Base-by-base conservation (phyloP, 1,140 invertebrate genomes). In the Streblospio benedicti region DNA sequence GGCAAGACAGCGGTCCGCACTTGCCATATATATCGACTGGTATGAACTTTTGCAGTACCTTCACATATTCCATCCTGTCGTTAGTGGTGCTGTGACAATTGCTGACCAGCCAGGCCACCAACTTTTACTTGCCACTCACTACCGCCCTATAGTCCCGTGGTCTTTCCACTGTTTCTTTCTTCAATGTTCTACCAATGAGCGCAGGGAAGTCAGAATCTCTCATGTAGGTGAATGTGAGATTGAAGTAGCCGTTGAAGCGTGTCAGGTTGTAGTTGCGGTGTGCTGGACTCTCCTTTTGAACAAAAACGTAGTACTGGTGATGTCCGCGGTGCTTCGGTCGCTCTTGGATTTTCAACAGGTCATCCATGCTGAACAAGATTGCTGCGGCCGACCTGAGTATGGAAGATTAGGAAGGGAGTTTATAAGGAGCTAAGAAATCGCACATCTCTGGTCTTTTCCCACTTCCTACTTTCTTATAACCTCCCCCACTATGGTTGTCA, bases 11-110 rank as follows among this genome's bases (percentile, higher is more conserved):
- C 14, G 41, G 60, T 4, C 71, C 73, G 75, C 87, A 90, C 0
- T 57, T 61, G 18, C 88, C 88, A 64, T 82, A 88, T 16, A 86
- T 77, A 69, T 88, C 85, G 3, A 88, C 81, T 1, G 69, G 45
- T 47, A 88, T 78, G 45, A 69, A 71, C 33, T 79, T 74, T 51
- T 77, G 64, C 2, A 88, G 71, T 61, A 84, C 70, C 16, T 69
- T 56, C 0, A 82, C 83, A 65, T 83, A 86, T 0, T 72, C 43
- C 62, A 83, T 73, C 14, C 86, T 71, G 1, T 72, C 71, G 61
- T 82, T 83, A 9, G 62, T 64, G 0, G 83, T 75, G 1, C 66
- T 14, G n/a, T 32, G 43, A 66, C 86, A 88, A 66, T 87, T 83
- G 16, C 69, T 74, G 5, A 79, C 76, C 28, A 80, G 76, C 71